Percentiles rank a stretch among this genome's conserved stretches.
phyloP scores from a whole-genome alignment of 1,140 invertebrate species.

The Aphidius ervi region DNA sequence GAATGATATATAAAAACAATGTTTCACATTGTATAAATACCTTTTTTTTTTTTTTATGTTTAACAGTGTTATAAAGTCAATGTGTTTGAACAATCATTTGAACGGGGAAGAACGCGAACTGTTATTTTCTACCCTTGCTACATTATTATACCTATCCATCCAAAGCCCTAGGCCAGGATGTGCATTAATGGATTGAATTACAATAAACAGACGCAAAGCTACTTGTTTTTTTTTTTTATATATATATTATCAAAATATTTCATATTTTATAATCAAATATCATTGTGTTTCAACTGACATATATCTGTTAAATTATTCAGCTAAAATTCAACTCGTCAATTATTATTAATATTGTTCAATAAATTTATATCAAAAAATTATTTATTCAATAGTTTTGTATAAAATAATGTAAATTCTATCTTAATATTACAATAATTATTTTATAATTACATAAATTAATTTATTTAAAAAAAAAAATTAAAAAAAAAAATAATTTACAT shows the following conservation, averaged over 20 bases:
- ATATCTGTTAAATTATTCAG: background rate
- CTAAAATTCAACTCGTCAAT: background rate
- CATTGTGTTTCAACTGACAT: too few relatives aligned
- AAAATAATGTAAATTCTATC: too few relatives aligned
- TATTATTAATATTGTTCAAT: background rate
- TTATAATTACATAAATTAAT: background rate
- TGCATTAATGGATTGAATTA: conserved; percentile 54
- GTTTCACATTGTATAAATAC: too few relatives aligned
- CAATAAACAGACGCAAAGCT: conserved; percentile 42
- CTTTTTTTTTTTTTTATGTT: too few relatives aligned
- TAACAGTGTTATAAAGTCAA: too few relatives aligned
- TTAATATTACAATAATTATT: too few relatives aligned
- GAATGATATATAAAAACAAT: too few relatives aligned
- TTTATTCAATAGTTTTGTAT: too few relatives aligned
- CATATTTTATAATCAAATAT: too few relatives aligned
- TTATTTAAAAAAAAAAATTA: background rate
- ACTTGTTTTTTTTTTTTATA: conserved; percentile 23
- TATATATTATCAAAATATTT: conserved; percentile 20
- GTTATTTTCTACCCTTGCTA: too few relatives aligned
- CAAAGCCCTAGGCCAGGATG: conserved; percentile 45
- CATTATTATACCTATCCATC: background rate
- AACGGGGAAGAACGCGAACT: too few relatives aligned
- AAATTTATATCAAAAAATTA: background rate
- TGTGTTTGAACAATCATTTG: too few relatives aligned
- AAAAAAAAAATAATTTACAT: background rate